Percentiles rank a stretch among this genome's conserved stretches.
phyloP scores from a whole-genome alignment of 2,888 invertebrate species.

The Drosophila affinis region DNA sequence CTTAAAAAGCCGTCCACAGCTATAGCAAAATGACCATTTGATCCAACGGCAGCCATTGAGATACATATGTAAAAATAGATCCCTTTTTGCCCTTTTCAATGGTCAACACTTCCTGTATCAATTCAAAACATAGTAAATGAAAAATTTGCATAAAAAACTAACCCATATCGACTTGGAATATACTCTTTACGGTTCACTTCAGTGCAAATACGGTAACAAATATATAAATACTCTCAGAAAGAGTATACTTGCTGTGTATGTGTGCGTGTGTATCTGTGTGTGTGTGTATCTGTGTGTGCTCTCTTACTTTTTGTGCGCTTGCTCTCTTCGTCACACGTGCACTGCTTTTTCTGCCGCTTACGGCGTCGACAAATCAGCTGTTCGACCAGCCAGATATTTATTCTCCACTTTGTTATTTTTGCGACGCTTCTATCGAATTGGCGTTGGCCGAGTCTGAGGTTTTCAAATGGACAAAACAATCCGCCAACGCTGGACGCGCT shows the following conservation, averaged over 20 bases:
- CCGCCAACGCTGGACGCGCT: conserved; percentile 23
- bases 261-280: neutral
- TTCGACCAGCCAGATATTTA: conserved; percentile 28
- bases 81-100: neutral
- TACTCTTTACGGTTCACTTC: neutral
- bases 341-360: neutral
- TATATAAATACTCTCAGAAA: neutral
- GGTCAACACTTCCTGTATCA: neutral
- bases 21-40: no score
- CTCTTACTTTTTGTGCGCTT: neutral
- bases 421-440: conserved; percentile 14
- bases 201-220: neutral
- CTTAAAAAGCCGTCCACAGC: no score
- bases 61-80: no score
- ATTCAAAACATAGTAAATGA: neutral
- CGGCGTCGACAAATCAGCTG: conserved; percentile 24
- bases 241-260: neutral
- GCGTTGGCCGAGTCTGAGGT: neutral
- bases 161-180: no score
- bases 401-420: conserved; percentile 17
- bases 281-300: neutral
- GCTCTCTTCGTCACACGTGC: conserved; percentile 30
- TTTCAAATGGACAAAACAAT: conserved; percentile 42
- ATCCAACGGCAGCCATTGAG: neutral
- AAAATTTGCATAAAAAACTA: neutral